Evolutionary conservation across 2,797 vertebrate genomes (phyloP), one percentile per base, ranked within the genome.

Genomic region (Delichon dasypus): DNA sequence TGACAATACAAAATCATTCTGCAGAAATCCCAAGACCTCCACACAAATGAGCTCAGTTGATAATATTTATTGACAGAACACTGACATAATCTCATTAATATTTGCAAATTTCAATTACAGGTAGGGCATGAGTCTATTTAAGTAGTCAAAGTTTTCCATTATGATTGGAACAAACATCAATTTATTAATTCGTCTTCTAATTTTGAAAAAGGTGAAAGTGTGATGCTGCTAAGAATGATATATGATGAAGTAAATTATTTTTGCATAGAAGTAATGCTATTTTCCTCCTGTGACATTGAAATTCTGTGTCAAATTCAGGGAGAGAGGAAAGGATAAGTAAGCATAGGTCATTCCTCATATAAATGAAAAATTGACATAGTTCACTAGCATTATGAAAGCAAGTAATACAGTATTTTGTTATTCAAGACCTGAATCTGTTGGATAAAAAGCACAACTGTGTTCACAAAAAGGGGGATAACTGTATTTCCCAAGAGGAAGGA

Each of bases 51-150:
- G 85, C 54, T 80, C 50, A 42, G 83, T 9, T 91, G 72, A 91
- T 95, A 96, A 83, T 85, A 95, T 92, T 93, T 95, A 96, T 91
- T 93, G 95, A 95, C 38, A 87, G 60, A 94, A 80, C 25, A 88
- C 71, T 94, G 36, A 38, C 60, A 50, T 81, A 95, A 92, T 79
- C 90, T 96, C 76, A 95, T 95, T 96, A 96, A 91, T 85, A 95
- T 88, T 96, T 90, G 80, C 81, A 96, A 95, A 90, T 96, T 95
- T 95, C 90, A 90, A 72, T 85, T 94, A 90, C 85, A 95, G 26
- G 36, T 53, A 96, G 83, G 85, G n/a, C 74, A 94, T 38, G 48
- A 90, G 30, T 70, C 78, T 85, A 30, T 82, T 89, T 86, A 94
- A 93, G 60, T 66, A 81, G 58, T 60, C 79, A 67, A 26, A 44